Percentiles rank a stretch among this genome's conserved stretches.
These are phyloP conservation scores for Selene dorsalis DNA, from an alignment of 2,797 vertebrate species.

Conservation along the genomic window DNA sequence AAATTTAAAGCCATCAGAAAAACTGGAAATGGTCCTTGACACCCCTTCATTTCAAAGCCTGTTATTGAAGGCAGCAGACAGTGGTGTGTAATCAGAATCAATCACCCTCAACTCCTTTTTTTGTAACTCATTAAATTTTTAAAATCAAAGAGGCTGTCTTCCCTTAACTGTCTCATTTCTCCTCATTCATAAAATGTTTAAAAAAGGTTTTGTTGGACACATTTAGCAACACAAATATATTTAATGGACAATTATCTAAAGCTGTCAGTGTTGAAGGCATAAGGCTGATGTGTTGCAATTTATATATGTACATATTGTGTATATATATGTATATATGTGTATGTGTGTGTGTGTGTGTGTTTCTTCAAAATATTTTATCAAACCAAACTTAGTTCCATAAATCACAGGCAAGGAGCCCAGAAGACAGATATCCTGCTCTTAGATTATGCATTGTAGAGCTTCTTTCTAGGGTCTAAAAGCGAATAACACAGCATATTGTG, in stretches of 20 bases:
- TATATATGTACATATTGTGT: too few relatives aligned
- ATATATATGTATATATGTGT: too few relatives aligned
- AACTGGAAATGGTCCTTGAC: slow-evolving; percentile 87
- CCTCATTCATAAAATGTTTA: slow-evolving; percentile 16
- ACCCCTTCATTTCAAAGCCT: slow-evolving; percentile 93
- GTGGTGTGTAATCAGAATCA: slow-evolving; percentile 90
- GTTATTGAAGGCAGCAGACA: slow-evolving; percentile 90
- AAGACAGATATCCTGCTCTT: slow-evolving; percentile 69
- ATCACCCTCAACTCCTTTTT: slow-evolving; percentile 78
- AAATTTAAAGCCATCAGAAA: slow-evolving; percentile 90
- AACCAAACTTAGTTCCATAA: slow-evolving; percentile 54
- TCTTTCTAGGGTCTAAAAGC: slow-evolving; percentile 68
- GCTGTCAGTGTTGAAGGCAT: too few relatives aligned
- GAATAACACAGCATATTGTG: slow-evolving; percentile 76
- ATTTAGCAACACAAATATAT: too few relatives aligned
- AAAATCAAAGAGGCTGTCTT: slow-evolving; percentile 32
- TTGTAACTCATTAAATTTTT: slow-evolving; percentile 10
- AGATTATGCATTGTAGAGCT: slow-evolving; percentile 75
- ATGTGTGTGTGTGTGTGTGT: too few relatives aligned
- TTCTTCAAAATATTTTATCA: neutral
- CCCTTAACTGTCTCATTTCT: slow-evolving; percentile 19
- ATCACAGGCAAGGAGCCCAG: slow-evolving; percentile 64
- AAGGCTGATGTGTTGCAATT: too few relatives aligned
- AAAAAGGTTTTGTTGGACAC: neutral
- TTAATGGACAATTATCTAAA: neutral